A percentile compares a stretch with the other conserved stretches of the same genome.
phyloP scores from a whole-genome alignment of 2,888 invertebrate genomes.

The Napeogenes sylphis region DNA sequence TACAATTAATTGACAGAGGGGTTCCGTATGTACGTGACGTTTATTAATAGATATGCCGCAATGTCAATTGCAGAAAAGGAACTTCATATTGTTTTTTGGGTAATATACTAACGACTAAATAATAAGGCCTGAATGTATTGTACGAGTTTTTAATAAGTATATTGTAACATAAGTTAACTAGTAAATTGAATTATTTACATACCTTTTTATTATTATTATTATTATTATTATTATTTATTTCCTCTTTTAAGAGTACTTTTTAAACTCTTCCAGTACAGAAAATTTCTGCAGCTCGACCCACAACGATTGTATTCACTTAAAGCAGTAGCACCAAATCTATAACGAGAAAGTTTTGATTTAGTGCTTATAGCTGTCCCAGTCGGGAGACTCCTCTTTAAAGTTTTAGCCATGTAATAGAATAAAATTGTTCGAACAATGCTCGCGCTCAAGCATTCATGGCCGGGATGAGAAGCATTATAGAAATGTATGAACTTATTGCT shows the following conservation, averaged over 20 bases:
- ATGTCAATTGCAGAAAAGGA: slow-evolving; percentile 33
- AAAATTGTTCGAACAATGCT: slow-evolving; percentile 70
- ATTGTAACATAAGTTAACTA: too few relatives aligned
- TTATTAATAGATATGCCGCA: slow-evolving; percentile 48
- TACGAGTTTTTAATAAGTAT: too few relatives aligned
- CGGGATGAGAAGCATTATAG: slow-evolving; percentile 46
- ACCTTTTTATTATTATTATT: too few relatives aligned
- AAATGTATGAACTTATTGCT: slow-evolving; percentile 58
- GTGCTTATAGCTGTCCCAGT: slow-evolving; percentile 71
- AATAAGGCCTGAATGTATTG: too few relatives aligned
- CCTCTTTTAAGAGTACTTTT: too few relatives aligned
- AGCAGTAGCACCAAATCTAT: slow-evolving; percentile 56
- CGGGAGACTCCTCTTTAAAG: slow-evolving; percentile 68
- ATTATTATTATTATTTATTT: too few relatives aligned
- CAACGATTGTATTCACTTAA: slow-evolving; percentile 59
- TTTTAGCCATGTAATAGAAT: slow-evolving; percentile 73
- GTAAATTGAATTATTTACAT: too few relatives aligned
- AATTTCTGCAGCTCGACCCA: slow-evolving; percentile 36
- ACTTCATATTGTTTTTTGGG: slow-evolving; percentile 42
- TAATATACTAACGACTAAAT: slow-evolving; percentile 20
- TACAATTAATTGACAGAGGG: slow-evolving; percentile 54
- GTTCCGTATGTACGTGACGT: slow-evolving; percentile 47
- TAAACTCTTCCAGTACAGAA: slow-evolving; percentile 8
- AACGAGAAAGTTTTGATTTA: slow-evolving; percentile 75
- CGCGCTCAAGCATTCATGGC: slow-evolving; percentile 59